phyloP scores from a whole-genome alignment of 53 echinoderm and acorn worm genomes.

The Apostichopus leukothele region DNA sequence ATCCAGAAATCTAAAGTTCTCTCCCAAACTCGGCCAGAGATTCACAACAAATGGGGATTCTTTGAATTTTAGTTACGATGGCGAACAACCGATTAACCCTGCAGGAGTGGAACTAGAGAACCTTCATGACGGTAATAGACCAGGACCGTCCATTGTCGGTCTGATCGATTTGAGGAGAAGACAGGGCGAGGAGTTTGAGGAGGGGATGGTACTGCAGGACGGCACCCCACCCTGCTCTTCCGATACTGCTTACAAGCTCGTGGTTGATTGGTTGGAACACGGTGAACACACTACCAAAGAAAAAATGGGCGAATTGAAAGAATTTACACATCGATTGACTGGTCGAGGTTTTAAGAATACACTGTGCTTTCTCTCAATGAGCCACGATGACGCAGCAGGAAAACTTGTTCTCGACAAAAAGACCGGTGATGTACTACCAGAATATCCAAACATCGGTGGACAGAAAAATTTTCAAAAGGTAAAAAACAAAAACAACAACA shows the following conservation, averaged over 20 bases:
- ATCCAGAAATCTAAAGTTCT: slow-evolving; percentile 48
- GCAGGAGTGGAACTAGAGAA: slow-evolving; percentile 56
- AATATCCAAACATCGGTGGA: slow-evolving; percentile 66
- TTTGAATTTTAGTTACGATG: slow-evolving; percentile 75
- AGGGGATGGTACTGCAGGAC: slow-evolving; percentile 73
- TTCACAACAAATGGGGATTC: slow-evolving; percentile 84
- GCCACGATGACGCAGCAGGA: slow-evolving; percentile 64
- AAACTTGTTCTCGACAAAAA: slow-evolving; percentile 50
- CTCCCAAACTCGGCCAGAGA: slow-evolving; percentile 54
- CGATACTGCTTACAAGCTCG: slow-evolving; percentile 66
- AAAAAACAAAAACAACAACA: background rate
- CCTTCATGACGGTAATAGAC: slow-evolving; percentile 45
- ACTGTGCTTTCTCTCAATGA: slow-evolving; percentile 68
- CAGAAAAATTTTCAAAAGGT: slow-evolving; percentile 58
- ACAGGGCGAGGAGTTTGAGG: slow-evolving; percentile 51
- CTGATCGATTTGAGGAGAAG: slow-evolving; percentile 69
- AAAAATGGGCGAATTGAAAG: slow-evolving; percentile 47
- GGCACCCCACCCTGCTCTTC: slow-evolving; percentile 69
- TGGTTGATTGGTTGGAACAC: slow-evolving; percentile 34
- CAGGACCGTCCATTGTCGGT: slow-evolving; percentile 71
- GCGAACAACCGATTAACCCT: slow-evolving; percentile 54
- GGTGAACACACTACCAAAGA: slow-evolving; percentile 40
- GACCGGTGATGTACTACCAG: slow-evolving; percentile 68
- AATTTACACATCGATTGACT: slow-evolving; percentile 53
- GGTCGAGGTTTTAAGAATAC: slow-evolving; percentile 70